A percentile compares a stretch with the other conserved stretches of the same genome.
These are phyloP conservation scores for Trogon surrucura DNA, from an alignment of 2,113 vertebrate species.

Conservation along the genomic window DNA sequence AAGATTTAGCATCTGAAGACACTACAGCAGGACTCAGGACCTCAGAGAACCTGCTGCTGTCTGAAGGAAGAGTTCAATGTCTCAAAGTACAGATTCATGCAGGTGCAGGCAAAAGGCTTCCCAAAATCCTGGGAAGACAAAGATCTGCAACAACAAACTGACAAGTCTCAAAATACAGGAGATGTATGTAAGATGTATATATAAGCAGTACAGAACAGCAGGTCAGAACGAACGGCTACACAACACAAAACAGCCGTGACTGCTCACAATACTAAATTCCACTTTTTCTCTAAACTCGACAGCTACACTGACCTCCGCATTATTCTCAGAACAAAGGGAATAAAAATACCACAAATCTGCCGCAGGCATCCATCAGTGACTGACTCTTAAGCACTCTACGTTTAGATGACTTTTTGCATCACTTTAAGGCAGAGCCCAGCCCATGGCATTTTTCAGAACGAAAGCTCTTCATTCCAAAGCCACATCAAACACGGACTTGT, in stretches of 20 bases:
- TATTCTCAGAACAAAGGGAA: not conserved
- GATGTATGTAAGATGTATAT: too few species aligned
- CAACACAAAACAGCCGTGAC: not conserved
- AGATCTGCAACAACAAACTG: not conserved
- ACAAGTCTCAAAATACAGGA: not conserved
- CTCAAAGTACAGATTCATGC: not conserved
- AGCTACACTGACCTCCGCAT: not conserved
- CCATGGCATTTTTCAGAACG: rapidly evolving
- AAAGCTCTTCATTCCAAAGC: not conserved
- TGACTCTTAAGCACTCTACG: not conserved
- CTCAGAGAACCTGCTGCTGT: not conserved
- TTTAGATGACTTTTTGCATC: not conserved
- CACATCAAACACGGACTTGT: not conserved
- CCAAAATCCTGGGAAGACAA: not conserved
- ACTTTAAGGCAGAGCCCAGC: not conserved
- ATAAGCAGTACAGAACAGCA: not conserved
- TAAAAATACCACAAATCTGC: too few species aligned
- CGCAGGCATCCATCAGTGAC: not conserved
- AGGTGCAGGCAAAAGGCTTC: not conserved
- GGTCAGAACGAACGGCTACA: not conserved
- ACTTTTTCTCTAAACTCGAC: not conserved
- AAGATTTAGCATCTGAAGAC: not conserved
- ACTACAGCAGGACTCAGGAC: not conserved
- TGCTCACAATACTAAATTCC: not conserved
- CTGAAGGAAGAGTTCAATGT: not conserved